Evolutionary conservation across 2,113 vertebrate genomes (phyloP).

Genomic region (Ptychochromis oligacanthus): DNA sequence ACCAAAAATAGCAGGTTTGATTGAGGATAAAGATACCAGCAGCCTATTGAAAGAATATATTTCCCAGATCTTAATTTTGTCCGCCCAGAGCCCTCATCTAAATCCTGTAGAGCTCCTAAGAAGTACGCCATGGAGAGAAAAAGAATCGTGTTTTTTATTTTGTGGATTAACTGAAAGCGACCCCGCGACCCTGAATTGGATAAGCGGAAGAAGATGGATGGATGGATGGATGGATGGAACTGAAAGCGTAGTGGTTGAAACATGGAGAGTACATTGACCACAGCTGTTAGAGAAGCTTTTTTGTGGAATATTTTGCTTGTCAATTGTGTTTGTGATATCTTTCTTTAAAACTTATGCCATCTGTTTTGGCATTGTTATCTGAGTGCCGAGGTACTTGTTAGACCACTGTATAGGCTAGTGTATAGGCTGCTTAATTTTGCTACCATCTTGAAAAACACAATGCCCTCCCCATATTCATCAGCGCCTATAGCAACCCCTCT

Average conservation of each 20-base stretch:
- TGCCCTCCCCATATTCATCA: slow-evolving; percentile 21
- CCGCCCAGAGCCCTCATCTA: too few species aligned
- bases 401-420: too few species aligned
- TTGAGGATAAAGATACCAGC: not conserved
- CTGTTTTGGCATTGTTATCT: not conserved
- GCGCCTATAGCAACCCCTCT: not conserved
- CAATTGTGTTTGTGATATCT: not conserved
- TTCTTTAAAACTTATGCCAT: not conserved
- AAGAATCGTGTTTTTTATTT: too few species aligned
- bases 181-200: too few species aligned
- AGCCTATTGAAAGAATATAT: too few species aligned
- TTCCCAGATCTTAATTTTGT: too few species aligned
- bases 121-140: not conserved
- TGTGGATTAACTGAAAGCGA: not conserved
- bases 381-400: not conserved
- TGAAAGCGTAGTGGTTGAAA: too few species aligned
- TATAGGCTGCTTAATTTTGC: not conserved
- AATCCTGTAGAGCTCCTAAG: too few species aligned
- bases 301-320: not conserved
- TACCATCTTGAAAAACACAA: slow-evolving; percentile 2
- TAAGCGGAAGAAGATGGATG: too few species aligned
- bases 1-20: not conserved
- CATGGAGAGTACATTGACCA: not conserved
- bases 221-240: too few species aligned
- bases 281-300: not conserved